Evolutionary conservation across 1,140 invertebrate species (phyloP).

Genomic region (Brachionus manjavacas): DNA sequence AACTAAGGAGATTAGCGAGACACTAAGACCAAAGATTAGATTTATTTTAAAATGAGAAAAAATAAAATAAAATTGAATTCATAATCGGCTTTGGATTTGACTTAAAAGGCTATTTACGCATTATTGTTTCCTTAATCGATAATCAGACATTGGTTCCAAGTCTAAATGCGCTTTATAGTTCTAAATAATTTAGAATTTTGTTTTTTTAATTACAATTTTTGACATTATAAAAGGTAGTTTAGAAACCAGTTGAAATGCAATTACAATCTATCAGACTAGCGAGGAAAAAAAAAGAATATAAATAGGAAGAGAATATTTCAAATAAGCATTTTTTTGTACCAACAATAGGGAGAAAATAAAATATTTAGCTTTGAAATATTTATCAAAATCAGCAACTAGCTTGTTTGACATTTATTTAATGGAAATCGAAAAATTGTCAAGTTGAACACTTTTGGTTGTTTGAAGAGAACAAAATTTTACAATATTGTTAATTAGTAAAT

Average conservation of each 20-base stretch:
- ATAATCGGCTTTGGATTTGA: background rate
- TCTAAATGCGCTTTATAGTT: background rate
- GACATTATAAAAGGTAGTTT: constrained; percentile 28
- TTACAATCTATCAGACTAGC: background rate
- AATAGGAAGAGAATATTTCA: constrained; percentile 30
- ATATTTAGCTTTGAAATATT: no score
- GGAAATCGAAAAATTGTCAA: constrained; percentile 28
- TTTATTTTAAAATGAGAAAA: background rate
- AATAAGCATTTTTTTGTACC: background rate
- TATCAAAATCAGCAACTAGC: constrained; percentile 17
- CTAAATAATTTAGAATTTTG: constrained; percentile 5
- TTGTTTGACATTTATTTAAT: constrained; percentile 29
- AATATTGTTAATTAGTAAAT: constrained; percentile 15
- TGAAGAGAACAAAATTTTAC: constrained; percentile 9
- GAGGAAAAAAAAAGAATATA: constrained; percentile 16
- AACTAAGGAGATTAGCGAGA: background rate
- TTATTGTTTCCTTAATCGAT: background rate
- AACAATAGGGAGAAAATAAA: background rate
- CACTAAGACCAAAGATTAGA: background rate
- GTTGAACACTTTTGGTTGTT: constrained; percentile 1
- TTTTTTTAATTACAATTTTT: constrained; percentile 35
- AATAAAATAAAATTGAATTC: background rate
- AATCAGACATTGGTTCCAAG: background rate
- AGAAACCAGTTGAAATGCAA: constrained; percentile 11
- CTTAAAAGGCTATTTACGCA: constrained; percentile 16